Conservation (phyloP, 2,113 vertebrate genomes). For the Lophotis ruficrista region DNA sequence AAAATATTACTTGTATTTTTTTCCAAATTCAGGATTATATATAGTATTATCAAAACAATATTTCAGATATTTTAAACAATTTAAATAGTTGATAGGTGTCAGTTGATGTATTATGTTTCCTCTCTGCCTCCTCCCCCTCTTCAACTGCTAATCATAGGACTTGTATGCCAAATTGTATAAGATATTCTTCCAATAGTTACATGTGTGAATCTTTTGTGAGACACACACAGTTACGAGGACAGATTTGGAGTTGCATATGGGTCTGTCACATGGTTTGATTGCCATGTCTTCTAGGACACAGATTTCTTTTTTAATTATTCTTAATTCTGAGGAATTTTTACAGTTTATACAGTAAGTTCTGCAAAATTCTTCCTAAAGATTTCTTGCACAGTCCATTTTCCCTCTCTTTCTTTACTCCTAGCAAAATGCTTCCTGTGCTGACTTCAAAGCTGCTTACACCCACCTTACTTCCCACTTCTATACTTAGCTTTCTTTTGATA, state of each 20-base stretch:
- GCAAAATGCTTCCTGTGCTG: conserved; percentile 39
- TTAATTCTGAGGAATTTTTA: conserved; percentile 73
- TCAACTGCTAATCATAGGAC: conserved; percentile 84
- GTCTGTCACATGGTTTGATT: conserved; percentile 83
- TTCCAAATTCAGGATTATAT: conserved; percentile 68
- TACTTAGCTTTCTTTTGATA: conserved; percentile 53
- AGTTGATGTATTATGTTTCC: conserved; percentile 71
- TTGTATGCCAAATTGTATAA: conserved; percentile 82
- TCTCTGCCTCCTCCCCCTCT: conserved; percentile 74
- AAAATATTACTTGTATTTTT: conserved; percentile 75
- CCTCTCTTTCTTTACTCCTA: not conserved
- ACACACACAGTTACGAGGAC: conserved; percentile 80
- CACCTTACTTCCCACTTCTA: conserved; percentile 49
- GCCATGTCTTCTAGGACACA: conserved; percentile 79
- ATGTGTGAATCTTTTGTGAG: conserved; percentile 84
- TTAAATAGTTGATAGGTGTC: conserved; percentile 73
- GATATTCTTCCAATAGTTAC: conserved; percentile 83
- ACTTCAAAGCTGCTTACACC: conserved; percentile 45
- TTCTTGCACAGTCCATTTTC: not conserved
- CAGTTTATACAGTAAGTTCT: conserved; percentile 64
- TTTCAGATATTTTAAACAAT: conserved; percentile 78
- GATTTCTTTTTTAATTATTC: conserved; percentile 76
- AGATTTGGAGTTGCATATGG: conserved; percentile 86
- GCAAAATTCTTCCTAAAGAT: conserved; percentile 55
- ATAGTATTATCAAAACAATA: conserved; percentile 76